A percentile compares a stretch with the other conserved stretches of the same genome.
These are phyloP conservation scores for Festucalex cinctus DNA, from an alignment of 2,113 vertebrate genomes.

Conservation along the genomic window DNA sequence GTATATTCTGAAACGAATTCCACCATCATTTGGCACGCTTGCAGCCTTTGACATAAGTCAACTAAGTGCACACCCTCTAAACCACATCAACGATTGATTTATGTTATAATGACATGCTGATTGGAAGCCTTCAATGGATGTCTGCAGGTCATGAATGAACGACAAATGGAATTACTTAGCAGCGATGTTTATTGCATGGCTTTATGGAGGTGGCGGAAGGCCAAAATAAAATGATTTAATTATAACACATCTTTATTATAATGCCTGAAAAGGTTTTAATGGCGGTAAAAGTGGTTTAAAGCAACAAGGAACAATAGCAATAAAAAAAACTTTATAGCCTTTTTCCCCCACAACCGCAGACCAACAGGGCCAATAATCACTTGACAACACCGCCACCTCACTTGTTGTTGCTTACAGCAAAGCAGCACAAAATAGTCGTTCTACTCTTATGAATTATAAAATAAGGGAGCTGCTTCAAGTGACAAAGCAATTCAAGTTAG, in stretches of 20 bases:
- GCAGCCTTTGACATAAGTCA: constrained; percentile 36
- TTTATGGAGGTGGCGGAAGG: constrained; percentile 30
- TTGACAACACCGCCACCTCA: constrained; percentile 1
- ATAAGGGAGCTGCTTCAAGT: constrained; percentile 17
- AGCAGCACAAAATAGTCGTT: constrained; percentile 16
- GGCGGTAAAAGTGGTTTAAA: constrained; percentile 56
- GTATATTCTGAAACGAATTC: constrained; percentile 17
- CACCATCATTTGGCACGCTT: constrained; percentile 32
- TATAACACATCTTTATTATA: constrained; percentile 55
- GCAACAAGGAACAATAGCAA: constrained; percentile 47
- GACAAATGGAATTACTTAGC: constrained; percentile 48
- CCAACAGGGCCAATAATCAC: constrained; percentile 42
- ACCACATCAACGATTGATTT: constrained; percentile 40
- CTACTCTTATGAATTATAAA: constrained; percentile 8
- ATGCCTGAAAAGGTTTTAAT: constrained; percentile 45
- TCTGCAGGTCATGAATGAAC: constrained; percentile 50
- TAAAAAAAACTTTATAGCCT: constrained; percentile 53
- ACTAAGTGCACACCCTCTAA: constrained; percentile 39
- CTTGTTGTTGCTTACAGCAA: constrained; percentile 23
- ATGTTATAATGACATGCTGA: constrained; percentile 37
- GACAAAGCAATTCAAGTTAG: constrained; percentile 19
- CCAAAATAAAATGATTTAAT: constrained; percentile 57
- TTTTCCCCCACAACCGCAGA: constrained; percentile 31
- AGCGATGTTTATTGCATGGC: constrained; percentile 49
- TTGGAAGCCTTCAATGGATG: constrained; percentile 51